These are phyloP conservation scores for Sebastes vulpes DNA, from an alignment of 2,797 vertebrate species.

Conservation along the genomic window DNA sequence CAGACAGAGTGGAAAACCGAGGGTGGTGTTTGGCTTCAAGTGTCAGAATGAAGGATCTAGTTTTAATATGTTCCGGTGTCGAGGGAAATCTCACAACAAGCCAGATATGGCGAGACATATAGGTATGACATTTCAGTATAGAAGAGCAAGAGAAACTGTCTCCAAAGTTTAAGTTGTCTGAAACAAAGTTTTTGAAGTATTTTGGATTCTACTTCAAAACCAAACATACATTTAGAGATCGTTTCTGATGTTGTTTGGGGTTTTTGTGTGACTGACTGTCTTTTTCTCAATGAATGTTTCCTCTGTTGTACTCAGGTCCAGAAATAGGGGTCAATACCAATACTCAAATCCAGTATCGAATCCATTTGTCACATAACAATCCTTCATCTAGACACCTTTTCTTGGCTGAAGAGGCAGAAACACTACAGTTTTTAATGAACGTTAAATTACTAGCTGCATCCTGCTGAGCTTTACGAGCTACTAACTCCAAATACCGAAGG, in stretches of 20 bases:
- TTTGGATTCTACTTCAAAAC: neutral
- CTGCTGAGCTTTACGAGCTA: neutral
- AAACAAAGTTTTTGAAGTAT: neutral
- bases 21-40: conserved; percentile 33
- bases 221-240: neutral
- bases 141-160: neutral
- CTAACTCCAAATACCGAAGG: neutral
- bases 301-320: neutral
- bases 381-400: neutral
- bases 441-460: neutral
- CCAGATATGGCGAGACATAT: neutral
- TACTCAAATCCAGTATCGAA: neutral
- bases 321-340: neutral
- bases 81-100: conserved; percentile 50
- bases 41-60: conserved; percentile 39
- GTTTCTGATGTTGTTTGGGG: neutral
- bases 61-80: conserved; percentile 51
- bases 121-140: conserved; percentile 1
- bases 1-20: conserved; percentile 26
- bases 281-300: neutral
- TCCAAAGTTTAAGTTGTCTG: neutral
- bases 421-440: neutral
- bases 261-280: neutral
- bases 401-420: neutral
- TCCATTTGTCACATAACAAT: neutral